Percentiles rank a stretch among this genome's conserved stretches.
phyloP scores from a whole-genome alignment of 2,888 invertebrate genomes.

The Sinohyriopsis cumingii region DNA sequence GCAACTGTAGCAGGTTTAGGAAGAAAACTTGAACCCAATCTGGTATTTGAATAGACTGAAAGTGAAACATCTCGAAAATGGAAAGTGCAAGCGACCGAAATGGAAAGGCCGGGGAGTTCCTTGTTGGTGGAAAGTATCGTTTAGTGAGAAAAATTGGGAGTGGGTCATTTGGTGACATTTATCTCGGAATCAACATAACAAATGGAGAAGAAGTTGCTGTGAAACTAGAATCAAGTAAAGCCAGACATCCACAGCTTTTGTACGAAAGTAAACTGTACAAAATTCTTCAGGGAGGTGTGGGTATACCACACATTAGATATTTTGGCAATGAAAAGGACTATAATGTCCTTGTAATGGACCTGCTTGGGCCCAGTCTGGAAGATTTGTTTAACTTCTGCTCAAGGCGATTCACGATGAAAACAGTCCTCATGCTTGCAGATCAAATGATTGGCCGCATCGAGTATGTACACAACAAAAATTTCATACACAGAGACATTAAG shows the following conservation, averaged over 20 bases:
- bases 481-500: slow-evolving; percentile 88
- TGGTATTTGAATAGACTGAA: not conserved
- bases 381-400: slow-evolving; percentile 98
- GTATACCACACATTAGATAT: slow-evolving; percentile 70
- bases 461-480: slow-evolving; percentile 98
- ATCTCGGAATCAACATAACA: slow-evolving; percentile 71
- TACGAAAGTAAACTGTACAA: slow-evolving; percentile 76
- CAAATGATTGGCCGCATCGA: slow-evolving; percentile 86
- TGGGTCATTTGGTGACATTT: slow-evolving; percentile 72
- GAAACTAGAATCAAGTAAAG: slow-evolving; percentile 75
- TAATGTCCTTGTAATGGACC: slow-evolving; percentile 99
- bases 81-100: slow-evolving; percentile 37
- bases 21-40: slow-evolving; percentile 7
- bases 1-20: slow-evolving; percentile 39
- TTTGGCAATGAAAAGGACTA: slow-evolving; percentile 91
- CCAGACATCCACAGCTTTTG: slow-evolving; percentile 75
- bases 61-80: slow-evolving; percentile 31
- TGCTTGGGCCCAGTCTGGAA: slow-evolving; percentile 78
- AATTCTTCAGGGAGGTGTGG: slow-evolving; percentile 74
- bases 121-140: slow-evolving; percentile 69
- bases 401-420: slow-evolving; percentile 99
- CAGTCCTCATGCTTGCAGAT: slow-evolving; percentile 99
- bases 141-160: slow-evolving; percentile 72
- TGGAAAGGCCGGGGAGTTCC: slow-evolving; percentile 63
- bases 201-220: slow-evolving; percentile 75